Evolutionary conservation across 2,888 invertebrate species (phyloP), one percentile per base, ranked within the genome.

Genomic region (Muschampia plurimacula): DNA sequence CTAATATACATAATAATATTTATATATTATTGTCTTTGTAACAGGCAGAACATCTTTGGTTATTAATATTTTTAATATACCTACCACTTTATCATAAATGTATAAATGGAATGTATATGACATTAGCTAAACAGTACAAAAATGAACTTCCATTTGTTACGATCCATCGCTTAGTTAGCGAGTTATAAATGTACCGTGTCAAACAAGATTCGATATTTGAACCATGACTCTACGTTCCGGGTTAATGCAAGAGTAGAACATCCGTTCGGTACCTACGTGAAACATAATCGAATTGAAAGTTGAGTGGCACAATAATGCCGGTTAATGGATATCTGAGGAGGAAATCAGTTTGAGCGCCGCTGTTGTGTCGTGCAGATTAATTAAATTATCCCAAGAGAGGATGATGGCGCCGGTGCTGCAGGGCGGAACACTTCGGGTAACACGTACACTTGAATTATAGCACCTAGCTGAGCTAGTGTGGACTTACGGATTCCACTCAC

Each of bases 301-400:
- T 86, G 86, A 90, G 88, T 89, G 86, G 86, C 85, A 86, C 84
- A 88, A 87, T 90, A 89, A 91, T 87, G 86, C 83, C 86, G 82
- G 87, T 90, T 89, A 92, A 89, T 92, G 86, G 88, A 89, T 92
- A 91, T 89, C 89, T 88, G 84, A 89, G 82, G 83, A 90, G 90
- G 86, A 89, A 92, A 92, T 92, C 91, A 89, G 88, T 88, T 83
- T 87, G 82, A 83, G 86, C 84, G 83, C 76, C 84, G 82, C 83
- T 86, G 87, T 89, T 87, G 86, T 87, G 79, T 85, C 86, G 84
- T 87, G 87, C 87, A 88, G 86, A 91, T 89, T 93, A 92, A 94
- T 92, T 92, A 86, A 89, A 91, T 93, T 92, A 92, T 87, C 83
- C 84, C 82, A 78, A 80, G 83, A 83, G 89, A 88, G 86, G 83